Evolutionary conservation across 2,113 vertebrate genomes (phyloP).

Genomic region (Hippocampus guttulatus): DNA sequence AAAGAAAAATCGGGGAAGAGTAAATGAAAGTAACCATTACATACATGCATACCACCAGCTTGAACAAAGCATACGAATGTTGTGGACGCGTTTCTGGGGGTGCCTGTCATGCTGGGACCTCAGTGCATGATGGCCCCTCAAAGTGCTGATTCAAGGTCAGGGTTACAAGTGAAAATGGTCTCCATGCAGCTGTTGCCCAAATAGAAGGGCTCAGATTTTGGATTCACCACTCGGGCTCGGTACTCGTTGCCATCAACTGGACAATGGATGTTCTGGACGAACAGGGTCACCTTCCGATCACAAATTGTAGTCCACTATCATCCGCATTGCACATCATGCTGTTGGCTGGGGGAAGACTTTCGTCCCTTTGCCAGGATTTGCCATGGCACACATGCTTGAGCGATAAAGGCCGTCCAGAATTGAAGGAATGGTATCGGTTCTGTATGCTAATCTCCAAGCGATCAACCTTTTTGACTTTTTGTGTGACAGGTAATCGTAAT

Average conservation of each 20-base stretch:
- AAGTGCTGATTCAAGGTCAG: constrained; percentile 65
- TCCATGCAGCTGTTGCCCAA: constrained; percentile 31
- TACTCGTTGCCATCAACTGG: constrained; percentile 17
- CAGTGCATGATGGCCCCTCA: constrained; percentile 24
- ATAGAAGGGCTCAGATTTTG: constrained; percentile 9
- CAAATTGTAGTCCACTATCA: constrained; percentile 49
- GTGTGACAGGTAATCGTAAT: constrained; percentile 28
- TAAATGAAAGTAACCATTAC: constrained; percentile 10
- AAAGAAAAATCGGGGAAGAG: constrained; percentile 19
- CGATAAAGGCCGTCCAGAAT: constrained; percentile 39
- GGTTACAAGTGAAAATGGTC: constrained; percentile 50
- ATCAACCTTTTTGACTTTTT: constrained; percentile 5
- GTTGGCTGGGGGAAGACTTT: constrained; percentile 5
- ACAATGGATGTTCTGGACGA: constrained; percentile 25
- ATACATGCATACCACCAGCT: constrained; percentile 8
- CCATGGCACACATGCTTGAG: constrained; percentile 24
- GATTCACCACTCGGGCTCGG: constrained; percentile 6
- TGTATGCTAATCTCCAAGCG: constrained; percentile 5
- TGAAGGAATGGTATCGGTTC: constrained; percentile 30
- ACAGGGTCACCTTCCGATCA: constrained; percentile 63
- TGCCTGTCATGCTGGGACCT: constrained; percentile 26
- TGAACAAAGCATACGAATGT: constrained; percentile 37
- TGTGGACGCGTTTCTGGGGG: constrained; percentile 36
- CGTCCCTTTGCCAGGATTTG: constrained; percentile 27
- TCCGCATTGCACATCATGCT: constrained; percentile 17